Conservation (phyloP, 2,888 invertebrate genomes). For the Lobophora halterata region DNA sequence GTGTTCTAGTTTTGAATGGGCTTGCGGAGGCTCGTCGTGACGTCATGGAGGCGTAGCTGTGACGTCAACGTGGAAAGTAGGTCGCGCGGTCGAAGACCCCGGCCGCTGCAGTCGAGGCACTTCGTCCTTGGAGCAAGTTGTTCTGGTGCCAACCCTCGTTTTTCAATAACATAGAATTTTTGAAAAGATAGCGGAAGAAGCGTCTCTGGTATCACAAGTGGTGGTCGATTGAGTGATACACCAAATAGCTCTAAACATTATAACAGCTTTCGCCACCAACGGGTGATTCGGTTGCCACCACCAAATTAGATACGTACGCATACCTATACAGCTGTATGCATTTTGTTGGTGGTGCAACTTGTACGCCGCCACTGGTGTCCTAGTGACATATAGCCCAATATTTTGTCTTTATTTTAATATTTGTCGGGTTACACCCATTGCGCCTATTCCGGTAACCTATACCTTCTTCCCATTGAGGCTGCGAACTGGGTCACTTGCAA, state of each 20-base stretch:
- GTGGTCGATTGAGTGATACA: too few relatives aligned
- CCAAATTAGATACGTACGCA: too few relatives aligned
- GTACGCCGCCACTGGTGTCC: too few relatives aligned
- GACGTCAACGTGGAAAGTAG: slow-evolving; percentile 71
- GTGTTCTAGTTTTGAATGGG: slow-evolving; percentile 78
- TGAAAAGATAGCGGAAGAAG: not conserved
- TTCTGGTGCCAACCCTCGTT: slow-evolving; percentile 32
- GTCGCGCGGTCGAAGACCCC: slow-evolving; percentile 69
- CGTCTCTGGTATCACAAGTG: too few relatives aligned
- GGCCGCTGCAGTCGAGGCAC: slow-evolving; percentile 57
- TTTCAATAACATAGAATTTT: slow-evolving; percentile 1
- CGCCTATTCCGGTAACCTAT: slow-evolving; percentile 25
- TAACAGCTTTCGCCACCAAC: too few relatives aligned
- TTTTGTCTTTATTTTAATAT: too few relatives aligned
- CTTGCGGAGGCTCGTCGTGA: slow-evolving; percentile 64
- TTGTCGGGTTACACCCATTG: not conserved
- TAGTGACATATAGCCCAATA: too few relatives aligned
- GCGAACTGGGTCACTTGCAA: slow-evolving; percentile 67
- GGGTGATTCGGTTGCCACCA: too few relatives aligned
- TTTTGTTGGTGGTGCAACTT: too few relatives aligned
- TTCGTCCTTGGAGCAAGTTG: slow-evolving; percentile 44
- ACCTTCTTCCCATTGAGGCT: slow-evolving; percentile 65
- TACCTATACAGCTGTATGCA: too few relatives aligned
- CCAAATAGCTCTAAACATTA: too few relatives aligned
- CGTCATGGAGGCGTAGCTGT: slow-evolving; percentile 74